Percentiles rank a stretch among this genome's conserved stretches.
These are phyloP conservation scores for Pipra filicauda DNA, from an alignment of 2,113 vertebrate species.

Conservation along the genomic window DNA sequence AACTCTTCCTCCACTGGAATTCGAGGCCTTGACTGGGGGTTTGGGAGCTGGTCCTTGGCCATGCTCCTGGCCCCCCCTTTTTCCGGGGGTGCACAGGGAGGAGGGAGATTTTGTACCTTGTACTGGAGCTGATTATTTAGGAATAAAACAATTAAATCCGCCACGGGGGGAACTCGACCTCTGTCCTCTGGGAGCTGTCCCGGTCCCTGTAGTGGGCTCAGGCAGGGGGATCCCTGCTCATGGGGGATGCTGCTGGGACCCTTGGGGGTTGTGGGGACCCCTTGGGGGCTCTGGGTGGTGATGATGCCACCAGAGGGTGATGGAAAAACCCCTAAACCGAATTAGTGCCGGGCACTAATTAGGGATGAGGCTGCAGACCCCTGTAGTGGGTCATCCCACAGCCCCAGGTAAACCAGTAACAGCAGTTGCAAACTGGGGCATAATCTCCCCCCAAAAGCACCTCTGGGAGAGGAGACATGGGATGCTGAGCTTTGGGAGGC, in stretches of 20 bases:
- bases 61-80: background rate
- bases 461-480: background rate
- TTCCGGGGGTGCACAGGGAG: background rate
- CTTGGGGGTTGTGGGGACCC: background rate
- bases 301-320: background rate
- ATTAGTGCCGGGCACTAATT: background rate
- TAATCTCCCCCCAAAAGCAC: background rate
- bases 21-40: slow-evolving; percentile 22
- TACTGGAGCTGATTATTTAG: background rate
- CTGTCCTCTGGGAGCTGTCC: background rate
- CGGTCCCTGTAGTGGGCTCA: background rate
- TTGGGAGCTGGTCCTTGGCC: background rate
- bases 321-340: background rate
- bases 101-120: slow-evolving; percentile 34
- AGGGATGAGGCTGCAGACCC: background rate
- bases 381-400: background rate
- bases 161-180: background rate
- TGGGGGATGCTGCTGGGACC: background rate
- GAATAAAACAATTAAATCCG: slow-evolving; percentile 26
- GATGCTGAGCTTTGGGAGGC: background rate
- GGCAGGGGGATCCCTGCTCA: background rate
- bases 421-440: background rate
- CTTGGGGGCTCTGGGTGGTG: background rate
- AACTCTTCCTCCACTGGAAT: background rate
- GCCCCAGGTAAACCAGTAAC: background rate